phyloP scores from a whole-genome alignment of 2,797 vertebrate species.

The Etheostoma nigrum region DNA sequence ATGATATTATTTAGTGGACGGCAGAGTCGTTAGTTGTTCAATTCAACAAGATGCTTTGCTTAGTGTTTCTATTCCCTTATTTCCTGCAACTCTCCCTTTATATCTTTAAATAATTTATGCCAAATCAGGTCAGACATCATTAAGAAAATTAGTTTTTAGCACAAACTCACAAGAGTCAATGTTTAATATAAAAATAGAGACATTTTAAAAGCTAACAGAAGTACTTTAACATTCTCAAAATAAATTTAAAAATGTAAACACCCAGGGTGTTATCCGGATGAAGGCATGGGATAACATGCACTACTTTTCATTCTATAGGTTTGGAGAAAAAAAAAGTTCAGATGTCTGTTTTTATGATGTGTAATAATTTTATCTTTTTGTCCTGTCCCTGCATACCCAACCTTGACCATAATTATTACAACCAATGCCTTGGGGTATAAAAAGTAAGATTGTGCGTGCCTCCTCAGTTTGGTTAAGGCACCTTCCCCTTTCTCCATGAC shows the following conservation, averaged over 20 bases:
- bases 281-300: neutral
- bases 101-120: neutral
- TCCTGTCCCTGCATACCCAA: neutral
- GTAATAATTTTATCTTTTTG: constrained; percentile 1
- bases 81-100: neutral
- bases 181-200: constrained; percentile 1
- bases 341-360: neutral
- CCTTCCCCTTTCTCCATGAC: constrained; percentile 6
- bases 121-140: neutral
- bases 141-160: neutral
- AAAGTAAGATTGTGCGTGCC: neutral
- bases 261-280: neutral
- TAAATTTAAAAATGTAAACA: neutral
- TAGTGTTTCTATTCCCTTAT: neutral
- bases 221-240: neutral
- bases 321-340: neutral
- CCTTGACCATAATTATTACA: neutral
- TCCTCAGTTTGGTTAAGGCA: constrained; percentile 24
- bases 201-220: neutral
- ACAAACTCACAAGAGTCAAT: neutral
- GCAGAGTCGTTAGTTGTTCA: neutral
- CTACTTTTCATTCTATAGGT: neutral
- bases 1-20: neutral
- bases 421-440: neutral
- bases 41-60: neutral